Evolutionary conservation across 2,888 invertebrate species (phyloP).

Genomic region (Athrips mouffetella): DNA sequence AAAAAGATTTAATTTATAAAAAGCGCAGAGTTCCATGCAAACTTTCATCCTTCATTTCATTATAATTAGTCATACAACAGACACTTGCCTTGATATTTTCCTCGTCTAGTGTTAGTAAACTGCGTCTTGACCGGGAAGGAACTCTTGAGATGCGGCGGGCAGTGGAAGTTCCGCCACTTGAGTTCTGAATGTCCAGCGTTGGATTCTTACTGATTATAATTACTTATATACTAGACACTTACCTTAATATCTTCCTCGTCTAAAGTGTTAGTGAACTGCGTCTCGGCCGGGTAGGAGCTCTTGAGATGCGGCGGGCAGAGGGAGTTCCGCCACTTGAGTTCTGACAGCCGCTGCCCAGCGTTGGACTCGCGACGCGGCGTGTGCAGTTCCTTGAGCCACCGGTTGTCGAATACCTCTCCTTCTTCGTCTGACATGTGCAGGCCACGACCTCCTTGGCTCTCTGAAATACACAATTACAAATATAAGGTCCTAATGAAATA

Average conservation of each 20-base stretch:
- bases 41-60: too few relatives aligned
- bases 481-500: too few relatives aligned
- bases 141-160: neutral
- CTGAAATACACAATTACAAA: too few relatives aligned
- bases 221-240: neutral
- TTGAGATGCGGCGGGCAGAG: slow-evolving; percentile 90
- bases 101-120: neutral
- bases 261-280: slow-evolving; percentile 79
- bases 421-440: slow-evolving; percentile 91
- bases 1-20: too few relatives aligned
- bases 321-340: slow-evolving; percentile 88
- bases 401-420: slow-evolving; percentile 90
- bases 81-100: neutral
- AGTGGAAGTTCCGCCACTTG: neutral
- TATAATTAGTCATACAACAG: neutral
- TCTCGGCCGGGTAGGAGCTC: slow-evolving; percentile 91
- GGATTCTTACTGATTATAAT: neutral
- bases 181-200: neutral
- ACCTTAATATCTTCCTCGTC: slow-evolving; percentile 72
- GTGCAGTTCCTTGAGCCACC: slow-evolving; percentile 83
- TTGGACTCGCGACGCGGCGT: slow-evolving; percentile 63
- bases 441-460: slow-evolving; percentile 66
- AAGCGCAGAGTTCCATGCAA: too few relatives aligned
- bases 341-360: slow-evolving; percentile 71
- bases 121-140: slow-evolving; percentile 45